Evolutionary conservation across 2,797 vertebrate species (phyloP), one percentile per base, ranked within the genome.

Genomic region (Acipenser oxyrinchus): DNA sequence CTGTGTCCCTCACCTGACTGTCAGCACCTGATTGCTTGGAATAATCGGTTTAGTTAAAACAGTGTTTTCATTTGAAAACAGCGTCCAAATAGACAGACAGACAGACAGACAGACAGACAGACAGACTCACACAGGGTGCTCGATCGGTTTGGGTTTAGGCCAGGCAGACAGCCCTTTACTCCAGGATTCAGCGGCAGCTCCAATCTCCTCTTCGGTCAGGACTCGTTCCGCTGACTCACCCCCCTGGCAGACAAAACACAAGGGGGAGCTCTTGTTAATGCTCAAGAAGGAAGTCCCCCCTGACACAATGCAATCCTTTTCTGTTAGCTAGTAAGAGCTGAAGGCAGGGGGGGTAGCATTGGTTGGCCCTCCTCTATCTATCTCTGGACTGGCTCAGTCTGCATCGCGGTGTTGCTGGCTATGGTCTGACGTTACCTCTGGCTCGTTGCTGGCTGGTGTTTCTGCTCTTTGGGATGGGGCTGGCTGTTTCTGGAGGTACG

Each of bases 401-500:
- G 23, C 23, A 37, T 37, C 3, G 23, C 23, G 4, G 4, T 37
- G 23, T 37, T 37, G 10, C 51, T 55, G 13, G 4, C n/a, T n/a
- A n/a, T 3, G 12, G n/a, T 61, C 64, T 58, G 69, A 69, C 52
- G 70, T 73, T 83, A 95, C 94, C 91, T 94, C 92, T 18, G 81
- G 81, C n/a, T 92, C 87, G 8, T 86, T 92, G 73, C 78, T 84
- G 68, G 84, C 71, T 67, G 68, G 69, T 23, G 66, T 87, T 77
- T 81, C 78, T 71, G 18, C 75, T 63, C 66, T 75, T 83, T 70
- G 50, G 75, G 70, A 77, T 8, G 87, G 86, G 1, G 75, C 77
- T 6, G 93, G 89, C 68, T 93, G 90, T 73, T 83, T 95, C 75
- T 95, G 93, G 76, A 96, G 82, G 78, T 88, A 91, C 69, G 73